Conservation (phyloP, 2,888 invertebrate species). For the Apantesis nais region DNA sequence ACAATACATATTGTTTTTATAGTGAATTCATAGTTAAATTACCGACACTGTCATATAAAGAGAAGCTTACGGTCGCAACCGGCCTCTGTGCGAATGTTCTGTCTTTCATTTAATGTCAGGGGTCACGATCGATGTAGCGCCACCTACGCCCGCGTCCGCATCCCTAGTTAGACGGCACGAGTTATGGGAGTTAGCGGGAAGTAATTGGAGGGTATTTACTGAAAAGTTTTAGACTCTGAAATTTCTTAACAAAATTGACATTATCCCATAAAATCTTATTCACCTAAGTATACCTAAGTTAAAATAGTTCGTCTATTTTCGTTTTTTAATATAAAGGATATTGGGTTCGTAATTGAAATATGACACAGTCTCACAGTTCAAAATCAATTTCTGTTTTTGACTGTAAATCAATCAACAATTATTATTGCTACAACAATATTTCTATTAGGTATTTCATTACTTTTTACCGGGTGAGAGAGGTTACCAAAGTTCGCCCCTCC, state of each 20-base stretch:
- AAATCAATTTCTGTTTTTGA: too few species aligned
- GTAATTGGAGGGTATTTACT: background rate
- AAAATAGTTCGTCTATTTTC: background rate
- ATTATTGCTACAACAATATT: too few species aligned
- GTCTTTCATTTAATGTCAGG: constrained; percentile 78
- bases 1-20: constrained; percentile 18
- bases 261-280: background rate
- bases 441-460: too few species aligned
- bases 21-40: background rate
- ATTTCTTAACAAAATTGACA: background rate
- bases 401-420: too few species aligned
- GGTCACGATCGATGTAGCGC: constrained; percentile 81
- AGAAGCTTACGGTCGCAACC: constrained; percentile 39
- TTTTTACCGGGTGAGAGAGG: background rate
- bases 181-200: constrained; percentile 38
- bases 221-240: background rate
- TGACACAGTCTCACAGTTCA: background rate
- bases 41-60: constrained; percentile 3
- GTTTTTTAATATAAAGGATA: background rate
- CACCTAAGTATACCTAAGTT: background rate
- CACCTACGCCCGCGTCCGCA: constrained; percentile 67
- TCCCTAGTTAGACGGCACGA: constrained; percentile 45
- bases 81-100: constrained; percentile 63
- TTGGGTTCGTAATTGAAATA: background rate
- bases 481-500: background rate